Evolutionary conservation across 2,888 invertebrate species (phyloP), one percentile per base, ranked within the genome.

Genomic region (Drosophila formosana): DNA sequence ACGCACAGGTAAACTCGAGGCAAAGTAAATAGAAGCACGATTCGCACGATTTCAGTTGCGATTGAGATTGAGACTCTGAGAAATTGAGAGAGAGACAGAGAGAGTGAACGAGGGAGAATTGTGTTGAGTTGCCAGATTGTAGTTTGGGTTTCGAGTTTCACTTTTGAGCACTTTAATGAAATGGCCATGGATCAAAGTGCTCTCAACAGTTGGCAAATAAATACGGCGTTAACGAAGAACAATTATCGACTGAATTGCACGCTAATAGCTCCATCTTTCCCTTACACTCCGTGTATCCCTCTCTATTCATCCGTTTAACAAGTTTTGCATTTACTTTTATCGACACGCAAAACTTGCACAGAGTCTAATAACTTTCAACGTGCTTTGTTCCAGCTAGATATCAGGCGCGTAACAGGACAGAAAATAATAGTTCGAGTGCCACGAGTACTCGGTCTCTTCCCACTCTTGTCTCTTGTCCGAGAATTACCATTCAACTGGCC

Each of bases 291-390:
- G 37, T n/a, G 4, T 37, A n/a, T 28, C 23, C 25, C 13, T 25
- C 1, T 6, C 46, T n/a, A 8, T 43, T 4, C 34, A 5, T 1
- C 2, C 53, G 55, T 51, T 64, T 52, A 64, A 62, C 51, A 72
- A 76, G 58, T 72, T 86, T 79, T 71, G 71, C 79, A 78, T 83
- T 73, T 67, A 67, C 56, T 72, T 79, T 68, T 75, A 81, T 79
- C 72, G 79, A 72, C 62, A 63, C 60, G 41, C 41, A 60, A 74
- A 86, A 61, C 75, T 77, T 78, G 13, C 37, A 55, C 57, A 47
- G 62, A 55, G 63, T 68, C 68, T 65, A 79, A 74, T 72, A 85
- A 82, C 79, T 81, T 85, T 71, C 73, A 67, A 65, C 80, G 69
- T 76, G 60, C 72, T 71, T 79, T 66, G 57, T 47, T 57, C 25